Percentiles rank a stretch among this genome's conserved stretches.
phyloP scores from a whole-genome alignment of 2,797 vertebrate genomes.

The Sebastiscus albofasciatus region DNA sequence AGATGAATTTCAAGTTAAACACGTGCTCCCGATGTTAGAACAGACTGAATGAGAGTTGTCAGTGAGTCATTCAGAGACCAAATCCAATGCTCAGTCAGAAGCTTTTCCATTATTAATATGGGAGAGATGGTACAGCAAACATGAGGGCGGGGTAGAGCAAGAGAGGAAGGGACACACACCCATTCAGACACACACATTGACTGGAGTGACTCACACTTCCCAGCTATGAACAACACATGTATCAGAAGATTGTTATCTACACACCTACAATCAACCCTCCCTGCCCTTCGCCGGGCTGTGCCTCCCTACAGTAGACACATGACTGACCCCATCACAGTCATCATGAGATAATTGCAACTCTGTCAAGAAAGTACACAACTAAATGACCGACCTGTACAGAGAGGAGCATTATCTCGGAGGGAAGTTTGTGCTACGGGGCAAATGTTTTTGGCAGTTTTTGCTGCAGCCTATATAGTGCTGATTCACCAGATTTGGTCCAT shows the following conservation, averaged over 20 bases:
- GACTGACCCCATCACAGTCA: neutral
- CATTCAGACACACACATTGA: neutral
- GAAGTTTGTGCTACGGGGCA: neutral
- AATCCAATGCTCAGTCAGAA: constrained; percentile 23
- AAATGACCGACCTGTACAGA: neutral
- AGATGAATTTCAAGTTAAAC: constrained; percentile 41
- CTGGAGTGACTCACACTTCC: constrained; percentile 50
- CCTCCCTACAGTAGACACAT: constrained; percentile 3
- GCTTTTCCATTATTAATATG: constrained; percentile 59
- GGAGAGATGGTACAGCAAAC: constrained; percentile 12
- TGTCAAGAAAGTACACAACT: neutral
- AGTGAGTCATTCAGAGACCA: constrained; percentile 37
- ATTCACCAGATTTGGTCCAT: constrained; percentile 39
- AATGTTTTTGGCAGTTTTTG: constrained; percentile 19
- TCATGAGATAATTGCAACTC: constrained; percentile 10
- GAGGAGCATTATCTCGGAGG: neutral
- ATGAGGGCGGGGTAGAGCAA: neutral
- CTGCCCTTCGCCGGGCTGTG: neutral
- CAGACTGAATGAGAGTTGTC: constrained; percentile 10
- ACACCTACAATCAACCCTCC: constrained; percentile 37
- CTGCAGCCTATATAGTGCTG: constrained; percentile 44
- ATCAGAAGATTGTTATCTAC: constrained; percentile 29
- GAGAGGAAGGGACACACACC: neutral
- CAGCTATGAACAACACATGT: constrained; percentile 26
- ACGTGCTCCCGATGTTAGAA: neutral